Evolutionary conservation across 1,140 invertebrate species (phyloP), one percentile per base, ranked within the genome.

Genomic region (Drosophila kurseongensis): DNA sequence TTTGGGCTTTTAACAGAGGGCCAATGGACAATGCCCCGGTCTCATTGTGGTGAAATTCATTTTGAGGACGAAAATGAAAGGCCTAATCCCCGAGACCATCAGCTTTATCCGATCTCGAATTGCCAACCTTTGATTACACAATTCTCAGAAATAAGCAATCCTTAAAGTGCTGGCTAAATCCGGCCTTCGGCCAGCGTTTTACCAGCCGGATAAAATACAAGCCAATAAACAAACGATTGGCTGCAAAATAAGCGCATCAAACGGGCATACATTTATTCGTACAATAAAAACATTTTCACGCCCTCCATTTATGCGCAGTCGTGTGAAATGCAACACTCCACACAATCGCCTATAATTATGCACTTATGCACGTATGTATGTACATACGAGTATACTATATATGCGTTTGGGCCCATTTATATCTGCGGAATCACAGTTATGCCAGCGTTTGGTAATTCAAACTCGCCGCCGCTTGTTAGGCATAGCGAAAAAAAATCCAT

Each of bases 401-500:
- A 35, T 60, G 35, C 7, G 16, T n/a, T 44, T 58, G n/a, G 16
- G 16, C 14, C 14, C 56, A 27, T 41, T 50, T 52, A 42, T 69
- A 56, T 51, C 16, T 40, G 29, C n/a, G 54, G 58, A 50, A 60
- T 56, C 40, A 23, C 54, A 75, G 67, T 47, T 67, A 57, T 57
- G 47, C n/a, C 55, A 59, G 54, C 62, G 69, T 79, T 78, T 88
- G 79, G 79, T 88, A 82, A 78, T 88, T 82, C 59, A 67, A 86
- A 76, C 83, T 41, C 42, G 47, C 61, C 63, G 71, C 56, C 79
- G 72, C 52, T 80, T 75, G 78, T 76, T 74, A 74, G 42, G 75
- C 83, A 77, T 86, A 68, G 86, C 84, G 80, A 75, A 80, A 71
- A 78, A 89, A 89, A 75, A n/a, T n/a, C n/a, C 84, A 89, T 89